Evolutionary conservation across 2,888 invertebrate species (phyloP).

Genomic region (Dioctria rufipes): DNA sequence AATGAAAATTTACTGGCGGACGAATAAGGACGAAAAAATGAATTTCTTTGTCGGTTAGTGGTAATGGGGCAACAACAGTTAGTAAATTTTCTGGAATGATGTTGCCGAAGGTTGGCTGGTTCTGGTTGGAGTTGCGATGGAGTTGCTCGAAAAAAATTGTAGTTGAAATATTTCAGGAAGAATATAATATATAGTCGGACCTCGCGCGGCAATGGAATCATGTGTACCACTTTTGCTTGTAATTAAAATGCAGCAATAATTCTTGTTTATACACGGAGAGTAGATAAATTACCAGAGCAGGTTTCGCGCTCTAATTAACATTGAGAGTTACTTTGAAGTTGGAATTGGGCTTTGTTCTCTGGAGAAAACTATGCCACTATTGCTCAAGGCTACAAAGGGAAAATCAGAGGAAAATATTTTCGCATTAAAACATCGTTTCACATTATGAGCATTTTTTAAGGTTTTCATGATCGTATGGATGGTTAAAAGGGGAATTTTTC

Average conservation of each 20-base stretch:
- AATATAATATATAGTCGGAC: conserved; percentile 13
- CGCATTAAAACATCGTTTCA: conserved; percentile 28
- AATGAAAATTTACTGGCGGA: conserved; percentile 48
- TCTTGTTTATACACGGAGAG: conserved; percentile 32
- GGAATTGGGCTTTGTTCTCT: background rate
- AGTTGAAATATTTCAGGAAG: conserved; percentile 12
- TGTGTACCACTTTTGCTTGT: conserved; percentile 34
- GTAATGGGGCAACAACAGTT: conserved; percentile 3
- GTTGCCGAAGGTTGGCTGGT: no score
- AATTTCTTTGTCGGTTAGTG: conserved; percentile 11
- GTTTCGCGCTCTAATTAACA: conserved; percentile 39
- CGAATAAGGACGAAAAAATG: conserved; percentile 31
- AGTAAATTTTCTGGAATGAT: conserved; percentile 1
- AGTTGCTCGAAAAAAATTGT: conserved; percentile 17
- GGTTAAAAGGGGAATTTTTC: no score
- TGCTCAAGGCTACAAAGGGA: background rate
- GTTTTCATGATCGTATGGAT: background rate
- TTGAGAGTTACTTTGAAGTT: conserved; percentile 28
- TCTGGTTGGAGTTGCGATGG: background rate
- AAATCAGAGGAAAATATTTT: conserved; percentile 7
- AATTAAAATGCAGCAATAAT: conserved; percentile 48
- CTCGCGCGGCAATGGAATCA: conserved; percentile 24
- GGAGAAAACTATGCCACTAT: no score
- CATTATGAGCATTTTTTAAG: conserved; percentile 5
- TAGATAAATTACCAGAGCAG: conserved; percentile 29